Percentiles rank a stretch among this genome's conserved stretches.
Conservation (phyloP, 2,113 vertebrate species). For the Todiramphus chloris region DNA sequence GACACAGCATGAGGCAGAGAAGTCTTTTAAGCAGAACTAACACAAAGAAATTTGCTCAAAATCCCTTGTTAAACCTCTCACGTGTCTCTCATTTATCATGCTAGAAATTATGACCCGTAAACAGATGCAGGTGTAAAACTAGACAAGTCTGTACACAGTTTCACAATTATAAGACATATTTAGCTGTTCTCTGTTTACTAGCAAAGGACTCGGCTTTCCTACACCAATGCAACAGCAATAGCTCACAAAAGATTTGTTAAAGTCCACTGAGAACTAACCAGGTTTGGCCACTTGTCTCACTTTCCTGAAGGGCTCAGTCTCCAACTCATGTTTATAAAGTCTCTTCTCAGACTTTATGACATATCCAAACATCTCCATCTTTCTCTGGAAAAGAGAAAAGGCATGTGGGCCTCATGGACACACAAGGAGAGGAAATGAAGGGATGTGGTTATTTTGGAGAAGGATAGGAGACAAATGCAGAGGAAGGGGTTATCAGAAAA, state of each 20-base stretch:
- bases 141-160: not conserved
- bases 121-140: not conserved
- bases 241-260: not conserved
- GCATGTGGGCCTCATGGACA: rapidly evolving
- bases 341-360: not conserved
- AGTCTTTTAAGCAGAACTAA: not conserved
- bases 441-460: not conserved
- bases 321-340: not conserved
- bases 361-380: not conserved
- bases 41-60: conserved; percentile 39
- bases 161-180: not conserved
- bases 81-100: not conserved
- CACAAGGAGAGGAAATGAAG: not conserved
- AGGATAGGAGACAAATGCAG: not conserved
- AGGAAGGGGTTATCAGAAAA: not conserved
- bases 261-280: not conserved
- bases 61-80: conserved; percentile 7
- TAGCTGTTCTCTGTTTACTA: not conserved
- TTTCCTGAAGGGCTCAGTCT: not conserved
- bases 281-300: not conserved
- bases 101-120: not conserved
- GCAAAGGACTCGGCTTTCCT: conserved; percentile 6
- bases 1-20: conserved; percentile 17
- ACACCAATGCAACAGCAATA: not conserved
- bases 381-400: not conserved